Evolutionary conservation across 1,140 invertebrate species (phyloP).

Genomic region (Frieseomelitta varia): DNA sequence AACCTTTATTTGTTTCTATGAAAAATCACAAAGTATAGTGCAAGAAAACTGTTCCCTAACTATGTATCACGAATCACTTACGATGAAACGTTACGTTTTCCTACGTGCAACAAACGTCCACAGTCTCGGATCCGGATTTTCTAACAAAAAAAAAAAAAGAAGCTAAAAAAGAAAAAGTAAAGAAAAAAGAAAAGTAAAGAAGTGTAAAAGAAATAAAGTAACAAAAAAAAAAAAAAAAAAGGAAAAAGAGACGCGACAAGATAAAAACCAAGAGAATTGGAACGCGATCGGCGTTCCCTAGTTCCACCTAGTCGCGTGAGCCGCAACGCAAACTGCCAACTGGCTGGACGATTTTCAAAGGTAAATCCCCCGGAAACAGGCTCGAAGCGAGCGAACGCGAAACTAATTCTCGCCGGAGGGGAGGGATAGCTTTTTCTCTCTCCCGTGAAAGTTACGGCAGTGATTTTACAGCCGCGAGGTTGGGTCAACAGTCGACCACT

Average conservation of each 20-base stretch:
- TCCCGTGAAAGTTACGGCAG: background rate
- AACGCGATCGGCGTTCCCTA: background rate
- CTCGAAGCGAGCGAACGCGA: background rate
- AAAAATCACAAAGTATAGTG: too few species aligned
- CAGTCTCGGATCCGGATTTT: background rate
- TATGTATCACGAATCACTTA: too few species aligned
- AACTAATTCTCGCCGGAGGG: constrained; percentile 13
- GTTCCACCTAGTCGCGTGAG: background rate
- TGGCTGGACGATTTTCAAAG: background rate
- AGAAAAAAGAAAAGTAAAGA: background rate
- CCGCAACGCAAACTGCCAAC: constrained; percentile 15
- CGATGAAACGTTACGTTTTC: background rate
- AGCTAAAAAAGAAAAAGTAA: background rate
- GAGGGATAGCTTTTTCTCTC: background rate
- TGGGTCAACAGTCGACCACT: too few species aligned
- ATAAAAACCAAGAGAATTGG: background rate
- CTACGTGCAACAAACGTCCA: background rate
- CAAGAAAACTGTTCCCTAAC: too few species aligned
- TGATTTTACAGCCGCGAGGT: background rate
- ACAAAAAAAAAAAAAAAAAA: background rate
- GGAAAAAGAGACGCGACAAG: background rate
- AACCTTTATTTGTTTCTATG: too few species aligned
- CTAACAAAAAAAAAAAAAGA: background rate
- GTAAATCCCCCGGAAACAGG: too few species aligned
- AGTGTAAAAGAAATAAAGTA: too few species aligned